A percentile compares a stretch with the other conserved stretches of the same genome.
These are phyloP conservation scores for Hypomesus transpacificus DNA, from an alignment of 2,113 vertebrate genomes.

Conservation along the genomic window DNA sequence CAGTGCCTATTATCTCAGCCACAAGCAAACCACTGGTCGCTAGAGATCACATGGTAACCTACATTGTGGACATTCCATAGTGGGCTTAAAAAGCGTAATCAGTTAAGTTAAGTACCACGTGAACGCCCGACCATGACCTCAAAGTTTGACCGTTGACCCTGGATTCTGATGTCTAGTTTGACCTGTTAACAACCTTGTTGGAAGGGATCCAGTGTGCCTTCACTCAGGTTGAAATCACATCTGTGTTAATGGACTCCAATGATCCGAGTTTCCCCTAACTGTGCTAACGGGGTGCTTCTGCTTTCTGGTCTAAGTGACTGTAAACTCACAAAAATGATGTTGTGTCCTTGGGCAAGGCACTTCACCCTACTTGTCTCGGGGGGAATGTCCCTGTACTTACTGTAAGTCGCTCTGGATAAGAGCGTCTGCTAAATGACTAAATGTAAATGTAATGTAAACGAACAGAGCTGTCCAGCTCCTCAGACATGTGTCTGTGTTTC, in stretches of 20 bases:
- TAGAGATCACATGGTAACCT: background rate
- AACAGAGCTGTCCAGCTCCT: background rate
- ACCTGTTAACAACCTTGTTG: background rate
- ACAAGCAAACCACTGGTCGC: no score
- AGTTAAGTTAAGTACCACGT: conserved; percentile 3
- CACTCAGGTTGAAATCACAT: background rate
- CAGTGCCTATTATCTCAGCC: no score
- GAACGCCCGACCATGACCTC: background rate
- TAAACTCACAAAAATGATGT: no score
- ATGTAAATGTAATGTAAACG: no score
- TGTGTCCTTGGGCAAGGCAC: no score
- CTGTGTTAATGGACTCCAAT: background rate
- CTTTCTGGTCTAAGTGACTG: background rate
- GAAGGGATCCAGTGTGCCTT: background rate
- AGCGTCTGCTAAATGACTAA: no score
- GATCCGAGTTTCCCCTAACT: background rate
- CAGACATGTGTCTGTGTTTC: background rate
- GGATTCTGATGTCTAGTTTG: background rate
- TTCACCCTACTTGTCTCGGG: no score
- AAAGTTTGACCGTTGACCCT: conserved; percentile 2
- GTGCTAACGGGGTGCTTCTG: no score
- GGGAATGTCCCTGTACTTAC: no score
- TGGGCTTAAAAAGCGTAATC: background rate
- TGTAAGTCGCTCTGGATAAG: no score
- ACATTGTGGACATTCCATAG: conserved; percentile 7